Percentiles rank a stretch among this genome's conserved stretches.
phyloP scores from a whole-genome alignment of 2,797 vertebrate species.

The Sciaenops ocellatus region DNA sequence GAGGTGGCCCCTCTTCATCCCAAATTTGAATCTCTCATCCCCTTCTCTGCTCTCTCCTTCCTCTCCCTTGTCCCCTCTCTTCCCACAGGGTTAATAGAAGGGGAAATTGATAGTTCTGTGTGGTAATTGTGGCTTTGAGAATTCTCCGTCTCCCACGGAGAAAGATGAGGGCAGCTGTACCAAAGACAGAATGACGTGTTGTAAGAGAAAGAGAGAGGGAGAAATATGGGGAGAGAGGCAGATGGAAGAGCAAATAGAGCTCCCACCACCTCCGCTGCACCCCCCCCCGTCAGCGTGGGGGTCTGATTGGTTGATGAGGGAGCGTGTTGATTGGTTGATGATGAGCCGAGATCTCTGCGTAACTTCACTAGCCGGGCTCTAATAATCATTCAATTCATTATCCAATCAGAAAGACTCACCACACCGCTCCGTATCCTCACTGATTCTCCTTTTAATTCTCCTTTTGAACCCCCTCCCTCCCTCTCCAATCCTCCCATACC shows the following conservation, averaged over 20 bases:
- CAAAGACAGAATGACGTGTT: slow-evolving; percentile 48
- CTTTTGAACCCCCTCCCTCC: slow-evolving; percentile 41
- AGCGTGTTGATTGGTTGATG: slow-evolving; percentile 73
- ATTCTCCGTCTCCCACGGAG: slow-evolving; percentile 74
- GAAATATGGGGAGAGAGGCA: slow-evolving; percentile 51
- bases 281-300: slow-evolving; percentile 19
- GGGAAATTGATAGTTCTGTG: slow-evolving; percentile 85
- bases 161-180: slow-evolving; percentile 67
- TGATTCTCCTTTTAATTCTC: slow-evolving; percentile 68
- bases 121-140: slow-evolving; percentile 84
- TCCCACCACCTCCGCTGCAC: background rate
- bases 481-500: slow-evolving; percentile 60
- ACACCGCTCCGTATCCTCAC: slow-evolving; percentile 55
- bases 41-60: slow-evolving; percentile 36
- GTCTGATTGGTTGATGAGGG: slow-evolving; percentile 76
- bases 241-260: slow-evolving; percentile 54
- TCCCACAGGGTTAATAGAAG: slow-evolving; percentile 85
- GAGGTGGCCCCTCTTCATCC: slow-evolving; percentile 63
- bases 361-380: slow-evolving; percentile 71
- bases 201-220: slow-evolving; percentile 34
- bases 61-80: slow-evolving; percentile 55
- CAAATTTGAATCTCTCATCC: slow-evolving; percentile 75
- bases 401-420: slow-evolving; percentile 83
- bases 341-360: slow-evolving; percentile 64
- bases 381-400: slow-evolving; percentile 85